Base-by-base conservation (phyloP, 2,888 invertebrate species). In the Galerucella pusilla region DNA sequence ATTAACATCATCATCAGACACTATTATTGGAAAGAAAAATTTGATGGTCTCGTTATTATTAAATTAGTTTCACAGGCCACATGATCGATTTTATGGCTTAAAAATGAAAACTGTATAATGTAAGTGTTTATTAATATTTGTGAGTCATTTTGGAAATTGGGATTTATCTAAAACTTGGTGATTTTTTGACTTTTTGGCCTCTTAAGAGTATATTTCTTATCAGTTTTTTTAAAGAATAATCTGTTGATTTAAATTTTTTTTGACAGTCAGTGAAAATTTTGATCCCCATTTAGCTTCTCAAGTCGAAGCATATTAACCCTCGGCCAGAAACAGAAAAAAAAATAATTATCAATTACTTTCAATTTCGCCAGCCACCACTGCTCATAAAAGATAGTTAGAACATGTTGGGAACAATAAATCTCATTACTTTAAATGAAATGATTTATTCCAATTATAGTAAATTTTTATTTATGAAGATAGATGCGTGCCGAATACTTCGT, bases 391-490 rank as follows among this genome's bases (percentile, higher is more conserved):
- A 73, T 77, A 35, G 35, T 35, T 35, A 72, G 67, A 70, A 73
- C 65, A 68, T 67, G 66, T 63, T 71, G 63, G 69, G 59, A 68
- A 74, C 71, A 71, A 75, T 71, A 71, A 75, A 77, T 72, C 71
- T 71, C 77, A 78, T 80, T 78, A 76, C 76, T 81, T 79, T 81
- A 79, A 80, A 82, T 81, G 77, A 77, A 82, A 80, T 81, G 82
- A 82, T 82, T 82, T 81, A 82, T 82, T 76, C 76, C 81, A 80
- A 80, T 82, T 80, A 82, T 79, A 80, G 74, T 81, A 80, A 82
- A 81, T 80, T 79, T 35, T 78, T 72, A 76, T 80, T 81, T 79
- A 77, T 77, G 78, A 80, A 79, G 80, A 81, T 77, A 76, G 81
- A 78, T 67, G 71, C 54, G 54, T 75, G 60, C 72, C 72, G 73